Conservation (phyloP, 2,113 vertebrate species). For the Tetraodon nigroviridis region DNA sequence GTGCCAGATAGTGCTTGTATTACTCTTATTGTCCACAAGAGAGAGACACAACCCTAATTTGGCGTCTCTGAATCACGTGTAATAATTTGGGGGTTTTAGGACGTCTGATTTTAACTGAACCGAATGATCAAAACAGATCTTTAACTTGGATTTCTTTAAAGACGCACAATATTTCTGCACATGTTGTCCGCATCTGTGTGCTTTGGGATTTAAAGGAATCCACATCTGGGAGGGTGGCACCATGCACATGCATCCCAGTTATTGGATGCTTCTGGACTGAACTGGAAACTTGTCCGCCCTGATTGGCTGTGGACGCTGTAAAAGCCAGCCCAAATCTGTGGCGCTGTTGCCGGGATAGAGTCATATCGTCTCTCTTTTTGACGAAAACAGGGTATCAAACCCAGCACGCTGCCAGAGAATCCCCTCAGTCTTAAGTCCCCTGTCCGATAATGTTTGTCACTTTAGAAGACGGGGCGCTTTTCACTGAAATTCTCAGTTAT, state of each 20-base stretch:
- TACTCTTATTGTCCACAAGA: slow-evolving; percentile 37
- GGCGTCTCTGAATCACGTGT: no score
- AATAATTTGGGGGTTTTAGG: neutral
- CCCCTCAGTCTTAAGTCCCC: no score
- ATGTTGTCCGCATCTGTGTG: slow-evolving; percentile 41
- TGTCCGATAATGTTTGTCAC: slow-evolving; percentile 18
- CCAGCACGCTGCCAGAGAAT: slow-evolving; percentile 39
- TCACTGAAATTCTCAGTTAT: no score
- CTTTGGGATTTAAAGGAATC: slow-evolving; percentile 58
- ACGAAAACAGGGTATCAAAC: slow-evolving; percentile 46
- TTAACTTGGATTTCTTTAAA: neutral
- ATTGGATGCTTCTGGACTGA: slow-evolving; percentile 54
- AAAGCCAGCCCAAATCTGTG: slow-evolving; percentile 52
- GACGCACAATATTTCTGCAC: neutral
- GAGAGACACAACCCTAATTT: slow-evolving; percentile 19
- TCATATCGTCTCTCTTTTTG: slow-evolving; percentile 36
- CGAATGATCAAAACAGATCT: no score
- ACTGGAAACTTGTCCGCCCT: slow-evolving; percentile 28
- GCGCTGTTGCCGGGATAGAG: slow-evolving; percentile 70
- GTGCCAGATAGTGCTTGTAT: neutral
- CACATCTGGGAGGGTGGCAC: slow-evolving; percentile 54
- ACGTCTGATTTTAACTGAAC: no score
- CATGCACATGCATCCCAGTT: slow-evolving; percentile 13
- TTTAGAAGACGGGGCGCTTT: no score
- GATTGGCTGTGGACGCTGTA: slow-evolving; percentile 50